Evolutionary conservation across 2,888 invertebrate species (phyloP), one percentile per base, ranked within the genome.

Genomic region (Drymonia ruficornis): DNA sequence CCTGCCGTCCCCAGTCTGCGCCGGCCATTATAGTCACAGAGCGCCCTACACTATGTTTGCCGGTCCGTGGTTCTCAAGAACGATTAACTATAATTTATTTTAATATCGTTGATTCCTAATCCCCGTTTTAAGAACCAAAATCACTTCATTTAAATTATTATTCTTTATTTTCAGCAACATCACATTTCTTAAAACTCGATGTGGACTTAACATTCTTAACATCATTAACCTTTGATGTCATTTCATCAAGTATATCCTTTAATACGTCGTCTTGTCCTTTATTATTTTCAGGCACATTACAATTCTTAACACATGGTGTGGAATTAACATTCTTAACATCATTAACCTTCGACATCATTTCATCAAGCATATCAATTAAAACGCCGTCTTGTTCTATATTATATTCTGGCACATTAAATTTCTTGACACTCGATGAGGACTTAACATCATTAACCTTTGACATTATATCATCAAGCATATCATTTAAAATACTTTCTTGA

Each of bases 361-460:
- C 49, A 29, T 61, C 59, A 8, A n/a, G n/a, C n/a, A n/a, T n/a
- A n/a, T n/a, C n/a, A n/a, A n/a, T n/a, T n/a, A n/a, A n/a, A n/a
- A n/a, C n/a, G n/a, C n/a, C n/a, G n/a, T n/a, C n/a, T n/a, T n/a
- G n/a, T n/a, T n/a, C n/a, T n/a, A n/a, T n/a, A n/a, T 16, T 12
- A 18, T 43, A 13, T 18, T 18, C 19, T 19, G 19, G 4, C 19
- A 43, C 12, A 43, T 18, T 18, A 18, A 19, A 43, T 19, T 43
- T 43, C 19, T 19, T 43, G 13, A 43, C 43, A 43, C 12, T 43
- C 19, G 43, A 19, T 4, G 43, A 54, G 50, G 40, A 49, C 54
- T 62, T 63, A 43, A 9, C 60, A 51, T 63, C 61, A 34, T 58
- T 57, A 3, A 57, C 56, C 34, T 57, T 63, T 28, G 31, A 50